Percentiles rank a stretch among this genome's conserved stretches.
These are phyloP conservation scores for Rhagoletis zephyria DNA, from an alignment of 1,140 invertebrate genomes.

Conservation along the genomic window DNA sequence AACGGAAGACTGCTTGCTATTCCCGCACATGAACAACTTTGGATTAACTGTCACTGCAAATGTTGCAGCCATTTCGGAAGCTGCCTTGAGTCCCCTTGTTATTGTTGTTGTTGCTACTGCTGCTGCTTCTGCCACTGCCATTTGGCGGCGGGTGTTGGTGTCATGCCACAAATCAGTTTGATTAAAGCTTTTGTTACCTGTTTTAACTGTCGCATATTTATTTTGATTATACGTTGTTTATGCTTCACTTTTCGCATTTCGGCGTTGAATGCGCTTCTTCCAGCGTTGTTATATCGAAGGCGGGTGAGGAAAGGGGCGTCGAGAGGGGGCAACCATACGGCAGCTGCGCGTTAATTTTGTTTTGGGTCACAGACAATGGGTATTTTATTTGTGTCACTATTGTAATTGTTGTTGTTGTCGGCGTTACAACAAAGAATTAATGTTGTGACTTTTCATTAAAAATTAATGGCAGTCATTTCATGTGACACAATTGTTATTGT, in stretches of 20 bases:
- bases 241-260: not conserved
- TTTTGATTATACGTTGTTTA: slow-evolving; percentile 54
- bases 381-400: slow-evolving; percentile 5
- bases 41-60: slow-evolving; percentile 37
- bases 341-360: slow-evolving; percentile 13
- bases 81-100: not conserved
- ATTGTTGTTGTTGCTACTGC: too few relatives aligned
- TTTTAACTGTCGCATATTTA: slow-evolving; percentile 58
- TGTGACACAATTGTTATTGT: slow-evolving; percentile 38
- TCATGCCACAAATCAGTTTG: slow-evolving; percentile 54
- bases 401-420: not conserved
- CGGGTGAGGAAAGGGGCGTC: not conserved
- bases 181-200: slow-evolving; percentile 57
- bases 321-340: not conserved
- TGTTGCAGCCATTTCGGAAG: slow-evolving; percentile 31
- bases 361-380: not conserved
- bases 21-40: not conserved
- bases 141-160: slow-evolving; percentile 18
- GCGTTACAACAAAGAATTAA: slow-evolving; percentile 10
- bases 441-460: slow-evolving; percentile 47
- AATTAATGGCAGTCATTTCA: slow-evolving; percentile 39
- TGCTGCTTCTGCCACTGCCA: not conserved
- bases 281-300: not conserved
- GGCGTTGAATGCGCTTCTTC: too few relatives aligned
- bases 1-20: not conserved